Conservation (phyloP, 2,113 vertebrate genomes). For the Petromus typicus region DNA sequence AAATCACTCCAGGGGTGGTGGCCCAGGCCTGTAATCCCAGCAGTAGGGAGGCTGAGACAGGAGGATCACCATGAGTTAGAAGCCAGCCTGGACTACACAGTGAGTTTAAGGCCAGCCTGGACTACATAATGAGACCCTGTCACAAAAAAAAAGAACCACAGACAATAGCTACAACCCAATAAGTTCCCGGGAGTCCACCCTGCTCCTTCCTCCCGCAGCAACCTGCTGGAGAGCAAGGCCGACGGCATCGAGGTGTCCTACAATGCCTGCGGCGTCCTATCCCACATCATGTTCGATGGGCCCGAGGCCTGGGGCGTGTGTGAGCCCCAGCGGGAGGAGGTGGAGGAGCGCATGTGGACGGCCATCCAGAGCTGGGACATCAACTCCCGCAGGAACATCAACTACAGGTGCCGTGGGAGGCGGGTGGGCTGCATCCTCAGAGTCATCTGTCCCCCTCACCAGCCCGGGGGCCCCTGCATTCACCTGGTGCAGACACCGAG, state of each 20-base stretch:
- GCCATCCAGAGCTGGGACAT: slow-evolving; percentile 99
- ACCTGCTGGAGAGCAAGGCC: slow-evolving; percentile 96
- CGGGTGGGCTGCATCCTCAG: background rate
- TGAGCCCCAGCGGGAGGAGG: slow-evolving; percentile 92
- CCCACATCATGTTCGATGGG: slow-evolving; percentile 99
- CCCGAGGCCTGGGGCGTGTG: slow-evolving; percentile 94
- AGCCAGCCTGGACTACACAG: background rate
- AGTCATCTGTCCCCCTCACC: accelerated
- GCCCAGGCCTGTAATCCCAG: background rate
- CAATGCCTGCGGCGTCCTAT: slow-evolving; percentile 97
- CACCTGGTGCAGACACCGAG: background rate
- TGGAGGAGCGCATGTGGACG: slow-evolving; percentile 97
- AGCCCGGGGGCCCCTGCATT: background rate
- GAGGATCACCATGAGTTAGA: background rate
- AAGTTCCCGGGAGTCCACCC: background rate
- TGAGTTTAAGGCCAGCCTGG: background rate
- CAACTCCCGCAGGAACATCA: slow-evolving; percentile 98
- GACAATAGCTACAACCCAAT: background rate
- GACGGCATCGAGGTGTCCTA: slow-evolving; percentile 99
- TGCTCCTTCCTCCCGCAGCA: slow-evolving; percentile 84
- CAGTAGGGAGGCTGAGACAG: background rate
- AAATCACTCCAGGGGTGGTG: background rate
- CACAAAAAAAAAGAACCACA: background rate
- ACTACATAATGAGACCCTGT: background rate
- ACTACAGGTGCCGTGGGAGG: slow-evolving; percentile 92